A percentile compares a stretch with the other conserved stretches of the same genome.
Evolutionary conservation across 2,113 vertebrate species (phyloP).

Genomic region (Isurus oxyrinchus): DNA sequence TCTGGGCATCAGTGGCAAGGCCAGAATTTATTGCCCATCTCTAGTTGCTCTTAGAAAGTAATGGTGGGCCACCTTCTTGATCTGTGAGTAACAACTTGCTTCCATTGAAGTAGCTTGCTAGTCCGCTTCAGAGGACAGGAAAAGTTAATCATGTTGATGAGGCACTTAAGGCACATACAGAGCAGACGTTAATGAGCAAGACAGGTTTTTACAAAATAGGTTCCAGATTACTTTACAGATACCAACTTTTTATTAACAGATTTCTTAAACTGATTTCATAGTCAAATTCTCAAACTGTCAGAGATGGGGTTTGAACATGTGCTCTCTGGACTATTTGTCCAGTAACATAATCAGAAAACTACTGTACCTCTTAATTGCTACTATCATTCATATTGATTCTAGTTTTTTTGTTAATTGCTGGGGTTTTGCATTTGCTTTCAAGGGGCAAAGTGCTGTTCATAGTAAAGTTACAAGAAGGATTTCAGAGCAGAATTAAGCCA

Average conservation of each 20-base stretch:
- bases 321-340: neutral
- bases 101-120: neutral
- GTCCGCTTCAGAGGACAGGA: neutral
- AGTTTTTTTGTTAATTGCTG: neutral
- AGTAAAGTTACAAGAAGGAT: neutral
- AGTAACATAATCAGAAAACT: neutral
- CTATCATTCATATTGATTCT: neutral
- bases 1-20: neutral
- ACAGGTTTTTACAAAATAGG: neutral
- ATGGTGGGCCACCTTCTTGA: neutral
- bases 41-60: neutral
- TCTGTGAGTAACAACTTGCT: neutral
- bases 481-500: neutral
- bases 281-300: neutral
- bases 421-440: neutral
- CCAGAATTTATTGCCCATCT: neutral
- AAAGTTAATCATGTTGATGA: neutral
- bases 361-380: neutral
- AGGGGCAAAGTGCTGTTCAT: neutral
- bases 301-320: neutral
- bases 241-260: neutral
- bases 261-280: neutral
- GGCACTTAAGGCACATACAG: neutral
- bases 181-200: neutral
- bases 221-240: neutral